These are phyloP conservation scores for Microctonus brassicae DNA, from an alignment of 2,888 invertebrate genomes.

Conservation along the genomic window DNA sequence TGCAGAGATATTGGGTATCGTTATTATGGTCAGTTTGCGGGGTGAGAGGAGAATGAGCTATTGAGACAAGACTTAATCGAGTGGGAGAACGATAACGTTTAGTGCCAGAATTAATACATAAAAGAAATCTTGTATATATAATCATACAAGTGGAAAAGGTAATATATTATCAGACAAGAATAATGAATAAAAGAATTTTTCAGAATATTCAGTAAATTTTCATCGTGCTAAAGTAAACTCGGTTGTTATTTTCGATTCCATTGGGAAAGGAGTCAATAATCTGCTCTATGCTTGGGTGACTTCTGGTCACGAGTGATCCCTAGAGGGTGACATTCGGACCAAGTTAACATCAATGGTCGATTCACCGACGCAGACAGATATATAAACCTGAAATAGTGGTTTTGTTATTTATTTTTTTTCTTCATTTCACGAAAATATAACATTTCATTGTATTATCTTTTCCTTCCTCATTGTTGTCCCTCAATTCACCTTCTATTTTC, in stretches of 20 bases:
- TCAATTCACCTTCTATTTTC: background rate
- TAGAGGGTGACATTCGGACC: conserved; percentile 30
- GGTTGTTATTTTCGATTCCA: background rate
- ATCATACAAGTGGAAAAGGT: conserved; percentile 5
- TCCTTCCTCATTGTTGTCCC: background rate
- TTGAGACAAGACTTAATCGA: conserved; percentile 57
- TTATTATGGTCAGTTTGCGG: conserved; percentile 52
- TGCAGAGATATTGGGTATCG: conserved; percentile 39
- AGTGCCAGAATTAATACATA: conserved; percentile 38
- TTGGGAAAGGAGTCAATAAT: conserved; percentile 31
- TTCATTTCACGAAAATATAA: too few relatives aligned
- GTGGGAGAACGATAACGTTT: conserved; percentile 55
- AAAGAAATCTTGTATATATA: conserved; percentile 25
- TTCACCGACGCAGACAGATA: conserved; percentile 4
- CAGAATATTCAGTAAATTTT: background rate
- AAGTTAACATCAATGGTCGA: conserved; percentile 20
- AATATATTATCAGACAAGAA: background rate
- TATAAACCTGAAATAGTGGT: conserved; percentile 1
- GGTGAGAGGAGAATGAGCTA: too few relatives aligned
- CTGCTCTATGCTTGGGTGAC: conserved; percentile 38
- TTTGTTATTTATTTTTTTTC: conserved; percentile 34
- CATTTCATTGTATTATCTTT: conserved; percentile 16
- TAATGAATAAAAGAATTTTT: background rate
- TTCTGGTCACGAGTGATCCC: conserved; percentile 38
- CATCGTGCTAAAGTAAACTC: background rate